Conservation (phyloP, 2,888 invertebrate genomes). For the Drosophila mulleri region DNA sequence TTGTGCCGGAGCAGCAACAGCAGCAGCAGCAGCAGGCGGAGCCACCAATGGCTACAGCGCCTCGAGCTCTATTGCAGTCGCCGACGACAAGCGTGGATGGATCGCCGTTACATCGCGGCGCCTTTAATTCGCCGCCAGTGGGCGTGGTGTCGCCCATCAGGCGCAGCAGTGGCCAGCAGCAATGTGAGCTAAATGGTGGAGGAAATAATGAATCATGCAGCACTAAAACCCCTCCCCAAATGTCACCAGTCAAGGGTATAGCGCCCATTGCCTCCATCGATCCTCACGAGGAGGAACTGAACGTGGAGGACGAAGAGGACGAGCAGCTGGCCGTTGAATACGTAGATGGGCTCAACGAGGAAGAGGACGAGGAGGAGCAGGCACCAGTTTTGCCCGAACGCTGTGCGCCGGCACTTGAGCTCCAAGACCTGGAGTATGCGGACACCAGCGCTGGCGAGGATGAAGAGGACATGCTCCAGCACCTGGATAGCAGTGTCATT, state of each 20-base stretch:
- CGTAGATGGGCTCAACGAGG: constrained; percentile 41
- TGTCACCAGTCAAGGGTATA: constrained; percentile 78
- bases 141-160: constrained; percentile 82
- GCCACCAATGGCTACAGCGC: constrained; percentile 40
- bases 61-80: constrained; percentile 55
- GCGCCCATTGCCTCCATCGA: constrained; percentile 83
- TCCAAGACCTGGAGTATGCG: constrained; percentile 87
- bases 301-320: constrained; percentile 50
- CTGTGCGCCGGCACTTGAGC: constrained; percentile 85
- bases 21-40: constrained; percentile 55
- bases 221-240: constrained; percentile 77
- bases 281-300: constrained; percentile 77
- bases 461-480: constrained; percentile 85
- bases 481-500: constrained; percentile 79
- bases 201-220: constrained; percentile 55
- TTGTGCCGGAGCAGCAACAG: constrained; percentile 81
- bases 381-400: constrained; percentile 68
- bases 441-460: constrained; percentile 87
- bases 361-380: constrained; percentile 22
- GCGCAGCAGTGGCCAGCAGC: constrained; percentile 54
- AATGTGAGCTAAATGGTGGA: constrained; percentile 63
- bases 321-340: constrained; percentile 62
- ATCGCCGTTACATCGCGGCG: constrained; percentile 68
- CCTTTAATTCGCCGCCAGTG: constrained; percentile 76
- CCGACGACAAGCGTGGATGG: constrained; percentile 65